These are phyloP conservation scores for Monochamus saltuarius DNA, from an alignment of 1,140 invertebrate species.

Conservation along the genomic window DNA sequence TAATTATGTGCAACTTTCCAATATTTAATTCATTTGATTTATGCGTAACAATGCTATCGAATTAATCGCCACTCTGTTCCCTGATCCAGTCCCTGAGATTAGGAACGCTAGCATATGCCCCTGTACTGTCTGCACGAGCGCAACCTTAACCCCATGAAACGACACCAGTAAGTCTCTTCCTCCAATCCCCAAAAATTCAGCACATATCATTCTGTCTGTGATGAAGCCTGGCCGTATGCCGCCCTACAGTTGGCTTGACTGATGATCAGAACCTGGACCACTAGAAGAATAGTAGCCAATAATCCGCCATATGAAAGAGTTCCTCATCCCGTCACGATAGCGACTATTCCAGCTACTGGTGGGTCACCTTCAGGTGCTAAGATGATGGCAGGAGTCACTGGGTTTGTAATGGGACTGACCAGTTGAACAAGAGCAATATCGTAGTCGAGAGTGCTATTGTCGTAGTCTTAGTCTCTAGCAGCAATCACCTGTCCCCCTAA, in stretches of 20 bases:
- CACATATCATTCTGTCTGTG: constrained; percentile 52
- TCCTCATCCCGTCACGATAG: constrained; percentile 63
- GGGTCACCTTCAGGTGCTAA: constrained; percentile 5
- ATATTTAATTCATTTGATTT: no score
- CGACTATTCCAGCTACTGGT: constrained; percentile 7
- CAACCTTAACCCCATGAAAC: constrained; percentile 50
- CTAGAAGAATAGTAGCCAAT: constrained; percentile 30
- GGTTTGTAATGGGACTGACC: neutral
- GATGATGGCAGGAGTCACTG: neutral
- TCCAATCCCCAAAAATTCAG: constrained; percentile 36
- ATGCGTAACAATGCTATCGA: no score
- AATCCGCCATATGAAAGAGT: constrained; percentile 14
- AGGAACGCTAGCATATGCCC: constrained; percentile 50
- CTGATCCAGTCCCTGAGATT: no score
- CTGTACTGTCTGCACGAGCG: constrained; percentile 53
- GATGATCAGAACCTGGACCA: constrained; percentile 46
- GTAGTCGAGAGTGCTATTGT: constrained; percentile 51
- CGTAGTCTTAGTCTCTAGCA: constrained; percentile 49
- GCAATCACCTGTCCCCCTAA: constrained; percentile 46
- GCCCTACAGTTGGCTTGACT: constrained; percentile 33
- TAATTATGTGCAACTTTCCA: no score
- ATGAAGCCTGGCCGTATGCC: constrained; percentile 34
- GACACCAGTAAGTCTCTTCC: constrained; percentile 50
- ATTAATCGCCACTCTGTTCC: no score
- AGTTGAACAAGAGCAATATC: constrained; percentile 58